Evolutionary conservation across 2,113 vertebrate genomes (phyloP), one percentile per base, ranked within the genome.

Genomic region (Tympanuchus pallidicinctus): DNA sequence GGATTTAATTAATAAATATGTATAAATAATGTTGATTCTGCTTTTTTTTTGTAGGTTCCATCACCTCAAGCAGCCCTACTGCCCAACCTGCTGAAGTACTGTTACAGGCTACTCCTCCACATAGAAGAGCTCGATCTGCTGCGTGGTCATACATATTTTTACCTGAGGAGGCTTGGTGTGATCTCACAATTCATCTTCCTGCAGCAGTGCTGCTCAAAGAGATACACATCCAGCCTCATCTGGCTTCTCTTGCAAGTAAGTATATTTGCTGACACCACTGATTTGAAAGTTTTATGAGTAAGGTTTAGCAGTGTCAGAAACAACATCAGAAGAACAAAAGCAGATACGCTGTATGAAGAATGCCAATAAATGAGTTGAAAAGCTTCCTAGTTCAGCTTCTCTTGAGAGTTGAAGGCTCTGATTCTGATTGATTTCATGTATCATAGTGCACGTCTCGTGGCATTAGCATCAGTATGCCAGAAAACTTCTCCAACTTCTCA

Each of bases 141-240:
- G 99, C 99, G 0, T 99, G 99, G 99, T 99, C 99, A 1, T 99
- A 99, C 78, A 99, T 99, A 93, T 99, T 99, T 95, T 92, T 99
- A 59, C 99, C 99, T 0, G 99, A 99, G 94, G 99, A 99, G 95
- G 99, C 99, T n/a, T 99, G 99, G 99, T 99, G 99, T 20, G 99
- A 99, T 96, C 98, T 99, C 65, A 99, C 99, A 1, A 99, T 99
- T 95, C 99, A 99, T 94, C 99, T 99, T 21, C 99, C 99, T 1
- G 98, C 99, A 8, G 99, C 99, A 0, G 99, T 99, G 67, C 96
- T 99, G 78, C 98, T 99, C 20, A 99, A 99, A 79, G 99, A 99
- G 97, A 99, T 99, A 82, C 99, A 99, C 93, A 99, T 99, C 71
- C 99, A 99, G 40, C 99, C 99, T 27, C 99, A 99, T 78, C 98